These are phyloP conservation scores for Rhinogobius similis DNA, from an alignment of 2,113 vertebrate genomes.

Conservation along the genomic window DNA sequence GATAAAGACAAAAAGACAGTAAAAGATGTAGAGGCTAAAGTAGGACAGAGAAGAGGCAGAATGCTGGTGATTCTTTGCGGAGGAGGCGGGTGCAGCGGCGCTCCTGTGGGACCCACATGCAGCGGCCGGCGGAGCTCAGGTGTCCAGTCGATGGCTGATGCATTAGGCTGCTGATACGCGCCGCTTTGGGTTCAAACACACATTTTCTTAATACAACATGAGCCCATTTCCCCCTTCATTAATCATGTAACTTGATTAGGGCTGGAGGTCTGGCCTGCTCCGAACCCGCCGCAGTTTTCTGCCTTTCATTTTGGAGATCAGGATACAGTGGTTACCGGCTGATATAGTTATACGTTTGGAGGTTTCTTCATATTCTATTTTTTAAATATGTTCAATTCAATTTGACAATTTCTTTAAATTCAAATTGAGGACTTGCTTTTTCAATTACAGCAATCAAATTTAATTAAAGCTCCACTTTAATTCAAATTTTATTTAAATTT, in stretches of 20 bases:
- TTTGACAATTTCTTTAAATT: not conserved
- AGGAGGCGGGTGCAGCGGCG: conserved; percentile 62
- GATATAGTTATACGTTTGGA: not conserved
- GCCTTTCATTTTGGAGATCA: conserved; percentile 59
- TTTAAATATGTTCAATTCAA: not conserved
- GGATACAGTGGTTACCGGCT: not conserved
- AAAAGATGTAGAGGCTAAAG: conserved; percentile 20
- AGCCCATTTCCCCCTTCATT: conserved; percentile 82
- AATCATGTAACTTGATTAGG: conserved; percentile 81
- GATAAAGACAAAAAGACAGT: not conserved
- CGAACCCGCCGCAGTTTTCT: conserved; percentile 50
- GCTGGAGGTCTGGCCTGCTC: conserved; percentile 45
- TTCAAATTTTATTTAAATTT: not conserved
- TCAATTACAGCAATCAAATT: not conserved
- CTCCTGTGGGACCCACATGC: conserved; percentile 66
- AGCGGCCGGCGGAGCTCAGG: conserved; percentile 71
- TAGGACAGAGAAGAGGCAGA: conserved; percentile 39
- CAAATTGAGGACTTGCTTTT: not conserved
- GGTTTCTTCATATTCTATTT: not conserved
- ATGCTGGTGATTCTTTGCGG: conserved; percentile 40
- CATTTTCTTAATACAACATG: conserved; percentile 85
- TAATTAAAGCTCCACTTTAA: not conserved
- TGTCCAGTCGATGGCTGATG: conserved; percentile 84
- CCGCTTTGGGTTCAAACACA: conserved; percentile 83
- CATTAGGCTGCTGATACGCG: conserved; percentile 78